Conservation (phyloP, 2,888 invertebrate genomes). For the Eristalis tenax region DNA sequence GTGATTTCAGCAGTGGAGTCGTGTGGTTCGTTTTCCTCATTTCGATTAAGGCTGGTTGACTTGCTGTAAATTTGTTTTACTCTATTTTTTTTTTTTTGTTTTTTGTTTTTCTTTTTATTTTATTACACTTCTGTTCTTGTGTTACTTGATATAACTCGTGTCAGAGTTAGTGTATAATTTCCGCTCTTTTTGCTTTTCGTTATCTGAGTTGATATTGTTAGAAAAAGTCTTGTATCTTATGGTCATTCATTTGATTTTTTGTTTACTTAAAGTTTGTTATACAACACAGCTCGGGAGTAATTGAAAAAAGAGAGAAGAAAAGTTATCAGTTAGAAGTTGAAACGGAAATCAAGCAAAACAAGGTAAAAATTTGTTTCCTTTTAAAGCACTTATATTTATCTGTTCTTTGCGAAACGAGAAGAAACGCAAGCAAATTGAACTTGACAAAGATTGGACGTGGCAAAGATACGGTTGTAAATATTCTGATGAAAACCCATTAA, state of each 20-base stretch:
- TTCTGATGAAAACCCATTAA: not conserved
- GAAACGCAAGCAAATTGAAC: not conserved
- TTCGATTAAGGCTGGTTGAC: conserved; percentile 7
- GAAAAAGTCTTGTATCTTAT: not conserved
- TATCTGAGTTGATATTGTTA: conserved; percentile 5
- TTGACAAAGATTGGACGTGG: conserved; percentile 32
- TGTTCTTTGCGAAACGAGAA: not conserved
- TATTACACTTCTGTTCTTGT: not conserved
- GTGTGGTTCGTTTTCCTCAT: conserved; percentile 74
- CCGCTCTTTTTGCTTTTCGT: conserved; percentile 3
- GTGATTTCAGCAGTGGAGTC: conserved; percentile 77
- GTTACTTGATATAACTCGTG: conserved; percentile 16
- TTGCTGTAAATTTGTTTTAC: conserved; percentile 9
- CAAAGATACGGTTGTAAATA: conserved; percentile 13
- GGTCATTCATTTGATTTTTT: not conserved
- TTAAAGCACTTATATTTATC: not conserved
- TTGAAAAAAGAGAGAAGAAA: not conserved
- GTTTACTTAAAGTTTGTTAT: not conserved
- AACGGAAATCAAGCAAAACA: not conserved
- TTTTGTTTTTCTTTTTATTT: not conserved
- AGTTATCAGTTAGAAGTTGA: not conserved
- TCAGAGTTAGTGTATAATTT: conserved; percentile 34
- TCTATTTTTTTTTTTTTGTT: conserved; percentile 9
- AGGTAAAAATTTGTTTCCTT: conserved; percentile 12
- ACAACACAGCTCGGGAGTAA: not conserved